Conservation (phyloP, 2,113 vertebrate genomes). For the Urocitellus parryii region DNA sequence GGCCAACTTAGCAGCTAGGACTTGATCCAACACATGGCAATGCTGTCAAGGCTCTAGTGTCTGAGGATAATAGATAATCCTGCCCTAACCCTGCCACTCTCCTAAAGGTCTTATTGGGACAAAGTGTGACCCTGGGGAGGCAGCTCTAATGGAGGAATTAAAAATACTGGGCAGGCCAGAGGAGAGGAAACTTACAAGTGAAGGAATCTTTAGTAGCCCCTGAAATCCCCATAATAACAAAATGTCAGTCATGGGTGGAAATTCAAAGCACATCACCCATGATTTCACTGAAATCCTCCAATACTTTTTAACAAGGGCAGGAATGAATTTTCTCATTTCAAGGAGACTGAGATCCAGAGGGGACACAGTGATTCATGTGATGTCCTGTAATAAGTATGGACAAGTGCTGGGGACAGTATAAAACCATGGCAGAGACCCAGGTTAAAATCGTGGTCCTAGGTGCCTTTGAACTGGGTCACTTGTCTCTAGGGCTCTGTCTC, state of each 20-base stretch:
- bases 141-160: neutral
- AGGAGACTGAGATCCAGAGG: neutral
- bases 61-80: neutral
- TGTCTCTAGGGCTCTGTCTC: neutral
- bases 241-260: neutral
- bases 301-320: neutral
- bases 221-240: neutral
- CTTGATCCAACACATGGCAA: neutral
- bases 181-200: neutral
- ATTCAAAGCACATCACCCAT: neutral
- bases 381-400: neutral
- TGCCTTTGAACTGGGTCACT: neutral
- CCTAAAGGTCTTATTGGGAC: neutral
- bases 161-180: neutral
- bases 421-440: neutral
- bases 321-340: slow-evolving; percentile 26
- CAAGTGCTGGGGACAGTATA: neutral
- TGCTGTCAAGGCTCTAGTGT: neutral
- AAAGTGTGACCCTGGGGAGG: neutral
- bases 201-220: neutral
- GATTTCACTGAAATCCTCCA: slow-evolving; percentile 11
- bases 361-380: neutral
- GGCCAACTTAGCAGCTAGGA: neutral
- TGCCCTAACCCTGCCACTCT: neutral
- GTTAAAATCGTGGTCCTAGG: neutral